phyloP scores from a whole-genome alignment of 2,113 vertebrate species.

The Glaucidium brasilianum region DNA sequence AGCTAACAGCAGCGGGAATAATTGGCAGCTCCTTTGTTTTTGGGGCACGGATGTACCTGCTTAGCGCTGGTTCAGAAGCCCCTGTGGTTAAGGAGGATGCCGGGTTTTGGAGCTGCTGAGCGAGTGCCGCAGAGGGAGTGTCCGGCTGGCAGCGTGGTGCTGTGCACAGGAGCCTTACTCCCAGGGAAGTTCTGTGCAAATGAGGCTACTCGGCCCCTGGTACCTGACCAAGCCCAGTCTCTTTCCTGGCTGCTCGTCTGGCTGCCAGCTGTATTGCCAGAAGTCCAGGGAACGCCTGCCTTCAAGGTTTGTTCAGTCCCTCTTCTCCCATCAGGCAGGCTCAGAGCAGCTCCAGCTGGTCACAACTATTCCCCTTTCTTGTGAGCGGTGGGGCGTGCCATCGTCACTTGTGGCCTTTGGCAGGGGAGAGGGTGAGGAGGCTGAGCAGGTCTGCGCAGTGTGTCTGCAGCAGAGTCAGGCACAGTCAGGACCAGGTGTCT shows the following conservation, averaged over 20 bases:
- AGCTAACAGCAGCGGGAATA: neutral
- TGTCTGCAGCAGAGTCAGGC: neutral
- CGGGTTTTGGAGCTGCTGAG: neutral
- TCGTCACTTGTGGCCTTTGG: neutral
- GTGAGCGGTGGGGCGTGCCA: neutral
- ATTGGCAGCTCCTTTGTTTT: neutral
- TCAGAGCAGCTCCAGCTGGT: neutral
- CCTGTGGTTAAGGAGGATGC: neutral
- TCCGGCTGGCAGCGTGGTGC: fast-evolving
- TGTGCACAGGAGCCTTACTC: neutral
- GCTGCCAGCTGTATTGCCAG: neutral
- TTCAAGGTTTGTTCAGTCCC: neutral
- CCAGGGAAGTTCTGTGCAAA: neutral
- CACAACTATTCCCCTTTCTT: neutral
- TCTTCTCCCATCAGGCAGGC: neutral
- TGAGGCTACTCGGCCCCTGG: neutral
- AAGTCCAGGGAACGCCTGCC: neutral
- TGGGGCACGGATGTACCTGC: neutral
- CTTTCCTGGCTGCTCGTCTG: fast-evolving
- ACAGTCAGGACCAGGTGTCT: neutral
- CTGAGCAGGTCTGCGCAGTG: neutral
- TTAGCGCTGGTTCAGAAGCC: neutral
- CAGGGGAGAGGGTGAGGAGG: neutral
- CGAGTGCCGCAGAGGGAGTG: neutral
- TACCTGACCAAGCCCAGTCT: neutral